A percentile compares a stretch with the other conserved stretches of the same genome.
phyloP scores from a whole-genome alignment of 2,797 vertebrate species.

The Oreortyx pictus region DNA sequence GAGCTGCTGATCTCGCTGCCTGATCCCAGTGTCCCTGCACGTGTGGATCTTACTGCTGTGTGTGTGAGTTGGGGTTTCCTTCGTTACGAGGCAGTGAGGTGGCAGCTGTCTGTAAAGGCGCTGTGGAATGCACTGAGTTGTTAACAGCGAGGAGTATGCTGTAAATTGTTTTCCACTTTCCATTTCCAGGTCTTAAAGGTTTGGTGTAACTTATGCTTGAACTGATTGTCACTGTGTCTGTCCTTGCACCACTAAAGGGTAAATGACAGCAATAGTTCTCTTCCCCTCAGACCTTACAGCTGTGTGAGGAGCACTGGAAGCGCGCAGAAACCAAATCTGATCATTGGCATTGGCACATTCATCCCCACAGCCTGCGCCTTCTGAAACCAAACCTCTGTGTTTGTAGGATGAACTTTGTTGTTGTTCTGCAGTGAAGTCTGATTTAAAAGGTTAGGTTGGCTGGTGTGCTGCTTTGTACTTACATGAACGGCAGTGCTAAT shows the following conservation, averaged over 20 bases:
- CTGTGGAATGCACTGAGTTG: not conserved
- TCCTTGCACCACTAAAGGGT: not conserved
- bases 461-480: not conserved
- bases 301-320: not conserved
- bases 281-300: not conserved
- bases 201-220: not conserved
- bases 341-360: not conserved
- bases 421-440: not conserved
- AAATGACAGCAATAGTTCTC: not conserved
- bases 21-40: not conserved
- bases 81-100: not conserved
- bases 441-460: not conserved
- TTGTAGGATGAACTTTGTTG: not conserved
- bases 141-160: not conserved
- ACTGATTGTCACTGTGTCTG: not conserved
- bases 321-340: not conserved
- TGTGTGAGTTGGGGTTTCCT: not conserved
- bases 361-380: not conserved
- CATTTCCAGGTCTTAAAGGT: not conserved
- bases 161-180: not conserved
- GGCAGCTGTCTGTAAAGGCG: not conserved
- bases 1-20: not conserved
- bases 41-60: not conserved
- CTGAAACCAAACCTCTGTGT: not conserved
- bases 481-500: not conserved